Percentiles rank a stretch among this genome's conserved stretches.
Evolutionary conservation across 2,888 invertebrate species (phyloP).

Genomic region (Boloria selene): DNA sequence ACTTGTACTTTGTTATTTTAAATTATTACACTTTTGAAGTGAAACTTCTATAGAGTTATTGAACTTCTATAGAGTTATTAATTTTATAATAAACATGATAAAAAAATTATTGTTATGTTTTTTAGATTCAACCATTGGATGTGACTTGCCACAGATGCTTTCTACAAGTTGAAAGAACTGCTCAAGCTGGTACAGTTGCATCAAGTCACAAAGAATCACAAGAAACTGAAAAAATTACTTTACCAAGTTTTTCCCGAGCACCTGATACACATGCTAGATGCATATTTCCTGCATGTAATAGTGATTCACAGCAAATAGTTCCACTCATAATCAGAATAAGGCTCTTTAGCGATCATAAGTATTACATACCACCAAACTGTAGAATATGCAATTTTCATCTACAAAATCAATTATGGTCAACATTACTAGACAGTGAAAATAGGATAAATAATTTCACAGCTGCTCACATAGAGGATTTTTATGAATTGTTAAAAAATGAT

Average conservation of each 20-base stretch:
- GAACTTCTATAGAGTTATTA: too few species aligned
- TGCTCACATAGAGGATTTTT: slow-evolving; percentile 34
- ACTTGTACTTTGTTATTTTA: too few species aligned
- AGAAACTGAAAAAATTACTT: slow-evolving; percentile 1
- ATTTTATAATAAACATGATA: too few species aligned
- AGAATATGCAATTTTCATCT: slow-evolving; percentile 33
- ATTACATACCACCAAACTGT: slow-evolving; percentile 32
- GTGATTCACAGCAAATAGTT: slow-evolving; percentile 16
- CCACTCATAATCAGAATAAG: slow-evolving; percentile 22
- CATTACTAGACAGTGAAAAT: slow-evolving; percentile 15
- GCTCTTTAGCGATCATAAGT: slow-evolving; percentile 29
- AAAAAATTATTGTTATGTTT: neutral
- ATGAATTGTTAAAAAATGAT: slow-evolving; percentile 32
- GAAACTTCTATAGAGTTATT: too few species aligned
- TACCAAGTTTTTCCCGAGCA: slow-evolving; percentile 8
- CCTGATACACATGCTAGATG: slow-evolving; percentile 18
- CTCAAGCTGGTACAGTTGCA: neutral
- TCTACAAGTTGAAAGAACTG: neutral
- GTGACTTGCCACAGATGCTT: slow-evolving; percentile 15
- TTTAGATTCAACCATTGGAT: neutral
- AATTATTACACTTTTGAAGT: too few species aligned
- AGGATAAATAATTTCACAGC: slow-evolving; percentile 27
- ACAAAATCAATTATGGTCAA: slow-evolving; percentile 26
- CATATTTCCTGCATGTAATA: slow-evolving; percentile 15
- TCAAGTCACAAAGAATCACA: neutral